These are phyloP conservation scores for Phania funesta DNA, from an alignment of 2,888 invertebrate genomes.

Conservation along the genomic window DNA sequence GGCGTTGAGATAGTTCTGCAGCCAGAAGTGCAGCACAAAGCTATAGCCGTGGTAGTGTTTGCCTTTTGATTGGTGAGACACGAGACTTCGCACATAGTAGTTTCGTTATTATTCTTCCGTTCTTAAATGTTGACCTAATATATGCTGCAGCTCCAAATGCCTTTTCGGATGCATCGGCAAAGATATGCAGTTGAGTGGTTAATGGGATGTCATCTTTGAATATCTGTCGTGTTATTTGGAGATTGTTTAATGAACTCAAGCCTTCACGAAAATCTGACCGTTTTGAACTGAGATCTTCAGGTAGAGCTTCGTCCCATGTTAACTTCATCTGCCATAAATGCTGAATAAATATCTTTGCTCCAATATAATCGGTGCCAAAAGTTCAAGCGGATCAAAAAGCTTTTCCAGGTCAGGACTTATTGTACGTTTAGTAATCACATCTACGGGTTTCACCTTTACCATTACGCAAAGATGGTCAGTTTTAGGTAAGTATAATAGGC, in stretches of 20 bases:
- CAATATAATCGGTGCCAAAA: background rate
- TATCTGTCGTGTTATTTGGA: background rate
- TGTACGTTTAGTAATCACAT: background rate
- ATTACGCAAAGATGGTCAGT: background rate
- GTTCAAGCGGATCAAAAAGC: background rate
- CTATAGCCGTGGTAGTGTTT: background rate
- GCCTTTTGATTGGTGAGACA: background rate
- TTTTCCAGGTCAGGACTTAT: background rate
- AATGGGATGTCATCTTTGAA: background rate
- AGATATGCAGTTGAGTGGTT: background rate
- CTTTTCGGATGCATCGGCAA: background rate
- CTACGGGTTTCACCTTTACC: background rate
- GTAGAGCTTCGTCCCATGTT: background rate
- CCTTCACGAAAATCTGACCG: background rate
- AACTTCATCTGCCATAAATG: too few relatives aligned
- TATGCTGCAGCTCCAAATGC: background rate
- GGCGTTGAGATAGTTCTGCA: too few relatives aligned
- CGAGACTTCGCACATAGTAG: background rate
- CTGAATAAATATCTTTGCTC: too few relatives aligned
- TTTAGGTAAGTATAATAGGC: background rate
- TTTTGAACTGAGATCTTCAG: background rate
- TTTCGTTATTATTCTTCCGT: background rate
- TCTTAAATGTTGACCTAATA: background rate
- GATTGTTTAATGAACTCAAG: background rate
- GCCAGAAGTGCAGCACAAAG: too few relatives aligned